phyloP scores from a whole-genome alignment of 2,888 invertebrate genomes.

The Geophilus truncorum region DNA sequence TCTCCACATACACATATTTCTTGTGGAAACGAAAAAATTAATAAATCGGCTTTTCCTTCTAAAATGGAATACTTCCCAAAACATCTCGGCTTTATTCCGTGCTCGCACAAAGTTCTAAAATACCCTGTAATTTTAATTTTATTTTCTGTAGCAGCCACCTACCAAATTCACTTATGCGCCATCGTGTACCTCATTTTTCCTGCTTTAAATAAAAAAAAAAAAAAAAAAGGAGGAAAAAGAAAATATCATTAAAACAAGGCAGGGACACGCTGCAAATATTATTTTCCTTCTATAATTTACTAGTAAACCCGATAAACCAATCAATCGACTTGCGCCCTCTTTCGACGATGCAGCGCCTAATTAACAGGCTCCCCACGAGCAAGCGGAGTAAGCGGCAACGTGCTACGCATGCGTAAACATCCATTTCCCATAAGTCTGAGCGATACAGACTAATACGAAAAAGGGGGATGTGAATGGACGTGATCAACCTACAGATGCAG shows the following conservation, averaged over 20 bases:
- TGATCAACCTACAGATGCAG: neutral
- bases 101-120: neutral
- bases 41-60: neutral
- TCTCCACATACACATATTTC: neutral
- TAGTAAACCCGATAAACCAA: neutral
- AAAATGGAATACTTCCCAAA: neutral
- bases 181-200: neutral
- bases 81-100: neutral
- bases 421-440: neutral
- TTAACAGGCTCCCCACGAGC: neutral
- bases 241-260: neutral
- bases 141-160: neutral
- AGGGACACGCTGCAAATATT: neutral
- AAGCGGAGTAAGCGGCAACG: neutral
- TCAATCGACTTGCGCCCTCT: neutral
- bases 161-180: neutral
- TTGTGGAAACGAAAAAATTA: neutral
- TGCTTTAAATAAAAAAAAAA: neutral
- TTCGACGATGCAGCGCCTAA: neutral
- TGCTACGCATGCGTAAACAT: neutral
- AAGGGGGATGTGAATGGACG: neutral
- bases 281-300: neutral
- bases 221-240: neutral
- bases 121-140: neutral
- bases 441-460: neutral